phyloP scores from a whole-genome alignment of 1,140 invertebrate species.

The Archegozetes longisetosus region DNA sequence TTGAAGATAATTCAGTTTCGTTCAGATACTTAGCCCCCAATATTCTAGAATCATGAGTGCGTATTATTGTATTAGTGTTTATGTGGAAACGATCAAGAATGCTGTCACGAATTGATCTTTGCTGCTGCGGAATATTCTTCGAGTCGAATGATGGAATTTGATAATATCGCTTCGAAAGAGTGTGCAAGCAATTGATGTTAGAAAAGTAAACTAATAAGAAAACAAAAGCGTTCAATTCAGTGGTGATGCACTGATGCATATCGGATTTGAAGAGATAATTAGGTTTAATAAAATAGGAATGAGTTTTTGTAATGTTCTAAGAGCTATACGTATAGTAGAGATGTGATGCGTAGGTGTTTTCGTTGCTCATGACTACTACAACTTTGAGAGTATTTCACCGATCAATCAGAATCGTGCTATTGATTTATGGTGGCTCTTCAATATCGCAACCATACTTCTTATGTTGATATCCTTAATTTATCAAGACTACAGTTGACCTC shows the following conservation, averaged over 20 bases:
- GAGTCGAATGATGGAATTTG: neutral
- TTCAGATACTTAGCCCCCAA: constrained; percentile 77
- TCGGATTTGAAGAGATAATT: too few species aligned
- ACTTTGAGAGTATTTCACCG: too few species aligned
- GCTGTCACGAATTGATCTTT: neutral
- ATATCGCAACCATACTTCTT: too few species aligned
- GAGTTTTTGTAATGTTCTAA: too few species aligned
- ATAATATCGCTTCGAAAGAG: neutral
- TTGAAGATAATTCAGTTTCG: constrained; percentile 51
- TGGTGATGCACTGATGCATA: neutral
- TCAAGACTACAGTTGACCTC: too few species aligned
- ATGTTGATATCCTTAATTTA: too few species aligned
- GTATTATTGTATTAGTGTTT: constrained; percentile 71
- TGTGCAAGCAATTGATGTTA: neutral
- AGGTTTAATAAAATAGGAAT: too few species aligned
- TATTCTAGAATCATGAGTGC: constrained; percentile 64
- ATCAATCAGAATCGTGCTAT: too few species aligned
- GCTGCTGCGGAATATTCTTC: neutral
- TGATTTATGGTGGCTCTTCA: too few species aligned
- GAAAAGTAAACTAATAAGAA: neutral
- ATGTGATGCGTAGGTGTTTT: neutral
- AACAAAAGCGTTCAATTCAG: neutral
- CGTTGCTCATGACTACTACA: neutral
- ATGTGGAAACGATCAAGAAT: constrained; percentile 55
- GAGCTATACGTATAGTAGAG: too few species aligned